phyloP scores from a whole-genome alignment of 2,113 vertebrate genomes.

The Sebastes fasciatus region DNA sequence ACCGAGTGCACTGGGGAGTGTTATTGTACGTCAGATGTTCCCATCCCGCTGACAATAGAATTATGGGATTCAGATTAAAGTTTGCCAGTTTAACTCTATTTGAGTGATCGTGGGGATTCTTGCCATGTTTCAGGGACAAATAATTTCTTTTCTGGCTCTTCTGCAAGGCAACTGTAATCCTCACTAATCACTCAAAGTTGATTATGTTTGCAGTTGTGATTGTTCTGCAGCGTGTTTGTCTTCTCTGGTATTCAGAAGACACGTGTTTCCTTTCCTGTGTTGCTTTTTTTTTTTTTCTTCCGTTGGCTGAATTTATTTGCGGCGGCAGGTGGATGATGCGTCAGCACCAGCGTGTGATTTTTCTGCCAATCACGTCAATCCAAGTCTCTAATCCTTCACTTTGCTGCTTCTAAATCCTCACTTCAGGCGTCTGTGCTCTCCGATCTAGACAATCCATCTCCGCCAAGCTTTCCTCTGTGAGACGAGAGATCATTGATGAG shows the following conservation, averaged over 20 bases:
- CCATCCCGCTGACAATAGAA: neutral
- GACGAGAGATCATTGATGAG: conserved; percentile 59
- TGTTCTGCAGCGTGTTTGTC: conserved; percentile 19
- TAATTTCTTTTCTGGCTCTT: conserved; percentile 27
- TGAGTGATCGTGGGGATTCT: neutral
- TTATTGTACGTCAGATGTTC: conserved; percentile 2
- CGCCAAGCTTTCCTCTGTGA: conserved; percentile 48
- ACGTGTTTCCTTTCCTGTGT: neutral
- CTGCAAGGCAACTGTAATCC: conserved; percentile 51
- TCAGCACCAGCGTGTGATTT: conserved; percentile 50
- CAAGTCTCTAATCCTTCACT: conserved; percentile 67
- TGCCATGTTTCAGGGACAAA: conserved; percentile 28
- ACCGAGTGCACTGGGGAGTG: neutral
- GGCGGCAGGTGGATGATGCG: conserved; percentile 57
- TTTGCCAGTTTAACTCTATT: conserved; percentile 21
- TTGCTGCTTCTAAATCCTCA: conserved; percentile 64
- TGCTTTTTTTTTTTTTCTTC: neutral
- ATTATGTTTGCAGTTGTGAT: conserved; percentile 53
- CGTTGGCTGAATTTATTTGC: conserved; percentile 41
- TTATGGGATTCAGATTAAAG: conserved; percentile 18
- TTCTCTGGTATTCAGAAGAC: conserved; percentile 13
- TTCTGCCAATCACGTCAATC: conserved; percentile 57
- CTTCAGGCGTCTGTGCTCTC: conserved; percentile 54
- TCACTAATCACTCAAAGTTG: conserved; percentile 52
- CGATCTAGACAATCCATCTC: conserved; percentile 67